Evolutionary conservation across 2,797 vertebrate species (phyloP).

Genomic region (Pygocentrus nattereri): DNA sequence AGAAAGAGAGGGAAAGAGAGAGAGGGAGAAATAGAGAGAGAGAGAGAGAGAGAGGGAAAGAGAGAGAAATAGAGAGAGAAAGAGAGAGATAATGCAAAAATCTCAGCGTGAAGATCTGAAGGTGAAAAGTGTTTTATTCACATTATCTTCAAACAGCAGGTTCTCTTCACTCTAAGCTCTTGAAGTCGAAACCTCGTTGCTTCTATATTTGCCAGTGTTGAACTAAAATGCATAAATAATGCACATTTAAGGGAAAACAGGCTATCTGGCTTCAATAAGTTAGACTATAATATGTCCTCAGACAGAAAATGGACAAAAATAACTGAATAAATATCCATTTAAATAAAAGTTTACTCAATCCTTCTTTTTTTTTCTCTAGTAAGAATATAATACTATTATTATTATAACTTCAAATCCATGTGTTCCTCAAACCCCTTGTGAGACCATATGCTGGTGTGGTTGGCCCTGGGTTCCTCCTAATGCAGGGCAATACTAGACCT

Average conservation of each 20-base stretch:
- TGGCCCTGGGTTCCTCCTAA: too few species aligned
- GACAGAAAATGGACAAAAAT: slow-evolving; percentile 46
- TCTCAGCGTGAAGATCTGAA: slow-evolving; percentile 6
- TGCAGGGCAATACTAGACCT: too few species aligned
- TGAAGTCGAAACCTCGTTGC: neutral
- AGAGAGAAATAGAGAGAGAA: too few species aligned
- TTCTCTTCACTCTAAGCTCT: slow-evolving; percentile 32
- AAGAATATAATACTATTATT: slow-evolving; percentile 9
- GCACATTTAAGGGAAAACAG: slow-evolving; percentile 9
- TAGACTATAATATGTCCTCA: slow-evolving; percentile 39
- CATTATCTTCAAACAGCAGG: slow-evolving; percentile 35
- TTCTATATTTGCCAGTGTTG: slow-evolving; percentile 17
- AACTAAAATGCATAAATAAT: slow-evolving; percentile 42
- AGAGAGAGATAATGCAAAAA: neutral
- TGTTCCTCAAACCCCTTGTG: too few species aligned
- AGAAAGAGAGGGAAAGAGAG: neutral
- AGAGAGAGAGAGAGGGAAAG: neutral
- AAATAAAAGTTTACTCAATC: slow-evolving; percentile 18
- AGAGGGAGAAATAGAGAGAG: neutral
- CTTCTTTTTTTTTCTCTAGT: neutral
- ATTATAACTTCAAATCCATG: slow-evolving; percentile 20
- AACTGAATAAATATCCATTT: slow-evolving; percentile 42
- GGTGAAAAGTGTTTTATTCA: slow-evolving; percentile 52
- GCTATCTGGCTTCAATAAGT: slow-evolving; percentile 9
- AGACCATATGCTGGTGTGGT: too few species aligned